Conservation (phyloP, 2,113 vertebrate genomes). For the Neodon shergylaensis region DNA sequence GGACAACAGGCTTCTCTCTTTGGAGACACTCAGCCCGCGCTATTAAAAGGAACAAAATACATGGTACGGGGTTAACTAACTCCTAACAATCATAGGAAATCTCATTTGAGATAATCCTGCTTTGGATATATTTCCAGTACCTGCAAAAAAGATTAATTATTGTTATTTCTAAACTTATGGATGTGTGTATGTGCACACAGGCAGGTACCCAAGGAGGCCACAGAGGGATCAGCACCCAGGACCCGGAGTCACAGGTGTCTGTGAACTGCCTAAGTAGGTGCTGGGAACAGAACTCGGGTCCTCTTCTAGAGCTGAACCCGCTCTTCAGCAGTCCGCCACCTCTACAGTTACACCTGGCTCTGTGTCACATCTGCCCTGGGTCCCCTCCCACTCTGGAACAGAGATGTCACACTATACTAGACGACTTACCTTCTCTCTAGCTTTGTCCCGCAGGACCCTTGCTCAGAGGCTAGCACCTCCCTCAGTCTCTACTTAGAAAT, state of each 20-base stretch:
- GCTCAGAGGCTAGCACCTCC: neutral
- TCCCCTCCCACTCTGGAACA: neutral
- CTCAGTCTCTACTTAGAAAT: neutral
- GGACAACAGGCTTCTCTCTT: neutral
- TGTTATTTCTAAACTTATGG: constrained; percentile 8
- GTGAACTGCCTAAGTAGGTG: neutral
- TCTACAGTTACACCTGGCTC: neutral
- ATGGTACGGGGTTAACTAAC: neutral
- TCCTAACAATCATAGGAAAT: neutral
- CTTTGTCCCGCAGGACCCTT: neutral
- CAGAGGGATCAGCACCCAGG: neutral
- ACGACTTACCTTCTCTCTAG: neutral
- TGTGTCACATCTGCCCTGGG: neutral
- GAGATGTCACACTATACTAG: neutral
- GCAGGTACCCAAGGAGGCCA: neutral
- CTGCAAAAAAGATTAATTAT: neutral
- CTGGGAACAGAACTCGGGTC: neutral
- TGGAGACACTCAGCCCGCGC: neutral
- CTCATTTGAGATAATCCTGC: neutral
- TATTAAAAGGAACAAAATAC: neutral
- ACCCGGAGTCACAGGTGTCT: neutral
- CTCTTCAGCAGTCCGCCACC: neutral
- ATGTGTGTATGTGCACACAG: neutral
- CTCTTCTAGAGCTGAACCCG: neutral
- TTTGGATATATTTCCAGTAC: neutral